Evolutionary conservation across 2,113 vertebrate genomes (phyloP).

Genomic region (Neogale vison): DNA sequence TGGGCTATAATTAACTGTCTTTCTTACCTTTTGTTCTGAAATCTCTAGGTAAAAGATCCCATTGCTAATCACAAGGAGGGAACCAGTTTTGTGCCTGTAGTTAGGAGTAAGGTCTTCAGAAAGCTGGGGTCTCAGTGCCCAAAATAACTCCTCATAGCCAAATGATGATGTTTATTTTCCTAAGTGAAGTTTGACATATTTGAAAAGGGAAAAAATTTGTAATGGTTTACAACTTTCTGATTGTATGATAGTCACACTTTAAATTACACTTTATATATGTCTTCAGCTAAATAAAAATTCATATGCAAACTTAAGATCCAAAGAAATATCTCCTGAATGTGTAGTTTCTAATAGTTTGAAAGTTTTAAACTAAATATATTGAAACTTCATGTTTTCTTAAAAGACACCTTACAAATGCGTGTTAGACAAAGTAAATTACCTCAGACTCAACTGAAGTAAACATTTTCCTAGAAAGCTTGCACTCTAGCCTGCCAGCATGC

Average conservation of each 20-base stretch:
- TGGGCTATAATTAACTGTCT: conserved; percentile 91
- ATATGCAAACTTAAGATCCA: conserved; percentile 3
- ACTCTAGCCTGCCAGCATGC: conserved; percentile 16
- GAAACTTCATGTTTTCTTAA: conserved; percentile 25
- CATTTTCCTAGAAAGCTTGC: conserved; percentile 26
- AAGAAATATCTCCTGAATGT: background rate
- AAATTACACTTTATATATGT: conserved; percentile 20
- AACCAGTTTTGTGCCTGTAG: background rate
- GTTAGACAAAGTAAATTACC: conserved; percentile 25
- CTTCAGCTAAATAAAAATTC: conserved; percentile 33
- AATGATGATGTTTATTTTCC: background rate
- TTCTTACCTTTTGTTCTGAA: conserved; percentile 85
- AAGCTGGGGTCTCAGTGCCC: background rate
- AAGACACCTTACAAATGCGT: conserved; percentile 44
- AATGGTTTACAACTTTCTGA: background rate
- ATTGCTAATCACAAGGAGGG: conserved; percentile 77
- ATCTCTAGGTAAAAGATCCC: conserved; percentile 82
- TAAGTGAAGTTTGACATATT: background rate
- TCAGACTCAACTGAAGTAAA: conserved; percentile 12
- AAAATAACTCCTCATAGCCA: background rate
- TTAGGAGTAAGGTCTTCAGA: conserved; percentile 31
- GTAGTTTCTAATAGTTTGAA: conserved; percentile 5
- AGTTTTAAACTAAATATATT: conserved; percentile 13
- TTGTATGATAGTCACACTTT: background rate
- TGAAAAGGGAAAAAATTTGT: background rate